phyloP scores from a whole-genome alignment of 2,797 vertebrate species.

The Melanotaenia maccullochi region DNA sequence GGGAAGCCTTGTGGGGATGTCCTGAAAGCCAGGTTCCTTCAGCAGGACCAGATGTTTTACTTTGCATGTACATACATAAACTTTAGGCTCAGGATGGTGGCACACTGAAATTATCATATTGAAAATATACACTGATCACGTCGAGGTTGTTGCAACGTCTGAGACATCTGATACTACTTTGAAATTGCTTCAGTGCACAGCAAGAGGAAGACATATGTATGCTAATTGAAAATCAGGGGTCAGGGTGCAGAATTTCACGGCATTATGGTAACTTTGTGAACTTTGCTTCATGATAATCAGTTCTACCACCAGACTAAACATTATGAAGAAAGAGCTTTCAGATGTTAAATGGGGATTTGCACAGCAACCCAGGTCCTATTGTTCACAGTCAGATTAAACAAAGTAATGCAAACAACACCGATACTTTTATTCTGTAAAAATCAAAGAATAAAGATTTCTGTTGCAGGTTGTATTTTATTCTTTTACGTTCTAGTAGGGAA shows the following conservation, averaged over 20 bases:
- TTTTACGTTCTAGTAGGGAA: no score
- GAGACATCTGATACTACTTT: constrained; percentile 70
- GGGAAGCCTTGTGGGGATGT: constrained; percentile 53
- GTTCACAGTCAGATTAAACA: constrained; percentile 56
- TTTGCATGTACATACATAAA: constrained; percentile 49
- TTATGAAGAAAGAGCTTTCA: constrained; percentile 50
- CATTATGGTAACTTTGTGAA: constrained; percentile 70
- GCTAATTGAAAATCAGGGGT: constrained; percentile 62
- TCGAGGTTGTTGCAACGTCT: constrained; percentile 44
- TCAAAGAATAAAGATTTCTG: no score
- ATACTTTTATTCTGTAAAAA: neutral
- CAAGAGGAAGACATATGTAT: constrained; percentile 41
- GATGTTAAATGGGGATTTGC: constrained; percentile 44
- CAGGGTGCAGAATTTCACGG: constrained; percentile 62
- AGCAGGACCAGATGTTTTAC: constrained; percentile 76
- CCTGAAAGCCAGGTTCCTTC: constrained; percentile 65
- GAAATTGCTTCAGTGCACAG: constrained; percentile 52
- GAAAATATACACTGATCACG: constrained; percentile 73
- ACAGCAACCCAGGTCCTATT: constrained; percentile 47
- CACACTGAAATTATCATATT: constrained; percentile 73
- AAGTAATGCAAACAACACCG: constrained; percentile 41
- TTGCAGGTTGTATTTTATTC: no score
- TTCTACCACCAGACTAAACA: constrained; percentile 73
- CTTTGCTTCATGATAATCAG: constrained; percentile 74
- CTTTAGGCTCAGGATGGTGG: constrained; percentile 48